Conservation (phyloP, 2,888 invertebrate genomes). For the Schizaphis graminum region DNA sequence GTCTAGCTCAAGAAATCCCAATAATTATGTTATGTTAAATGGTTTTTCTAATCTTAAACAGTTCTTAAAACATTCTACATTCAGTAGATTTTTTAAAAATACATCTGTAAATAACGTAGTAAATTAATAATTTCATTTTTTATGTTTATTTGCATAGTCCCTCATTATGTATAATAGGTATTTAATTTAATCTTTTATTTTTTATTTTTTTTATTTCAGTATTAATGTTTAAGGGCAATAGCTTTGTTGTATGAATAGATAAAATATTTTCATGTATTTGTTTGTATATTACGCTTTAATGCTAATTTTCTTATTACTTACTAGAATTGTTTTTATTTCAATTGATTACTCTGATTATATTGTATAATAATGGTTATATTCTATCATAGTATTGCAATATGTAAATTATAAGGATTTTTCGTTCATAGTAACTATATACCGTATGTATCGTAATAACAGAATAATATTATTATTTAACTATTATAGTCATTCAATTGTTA, state of each 20-base stretch:
- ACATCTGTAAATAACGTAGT: neutral
- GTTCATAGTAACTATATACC: neutral
- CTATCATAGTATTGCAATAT: neutral
- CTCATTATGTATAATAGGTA: neutral
- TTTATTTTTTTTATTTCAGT: neutral
- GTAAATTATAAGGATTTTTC: neutral
- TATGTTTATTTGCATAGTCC: neutral
- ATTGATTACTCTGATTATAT: neutral
- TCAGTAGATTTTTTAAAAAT: no score
- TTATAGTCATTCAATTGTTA: neutral
- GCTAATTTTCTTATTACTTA: neutral
- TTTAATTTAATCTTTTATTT: neutral
- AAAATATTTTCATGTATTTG: neutral
- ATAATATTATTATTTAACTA: neutral
- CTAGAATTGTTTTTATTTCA: neutral
- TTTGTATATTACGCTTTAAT: neutral
- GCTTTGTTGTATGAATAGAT: neutral
- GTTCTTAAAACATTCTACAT: no score
- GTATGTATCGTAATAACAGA: neutral
- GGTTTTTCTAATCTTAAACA: neutral
- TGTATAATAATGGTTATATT: neutral
- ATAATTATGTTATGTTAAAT: neutral
- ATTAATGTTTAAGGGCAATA: neutral
- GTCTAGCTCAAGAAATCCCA: neutral
- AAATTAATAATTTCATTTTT: conserved; percentile 5